phyloP scores from a whole-genome alignment of 2,113 vertebrate species.

The Pterophyllum scalare region DNA sequence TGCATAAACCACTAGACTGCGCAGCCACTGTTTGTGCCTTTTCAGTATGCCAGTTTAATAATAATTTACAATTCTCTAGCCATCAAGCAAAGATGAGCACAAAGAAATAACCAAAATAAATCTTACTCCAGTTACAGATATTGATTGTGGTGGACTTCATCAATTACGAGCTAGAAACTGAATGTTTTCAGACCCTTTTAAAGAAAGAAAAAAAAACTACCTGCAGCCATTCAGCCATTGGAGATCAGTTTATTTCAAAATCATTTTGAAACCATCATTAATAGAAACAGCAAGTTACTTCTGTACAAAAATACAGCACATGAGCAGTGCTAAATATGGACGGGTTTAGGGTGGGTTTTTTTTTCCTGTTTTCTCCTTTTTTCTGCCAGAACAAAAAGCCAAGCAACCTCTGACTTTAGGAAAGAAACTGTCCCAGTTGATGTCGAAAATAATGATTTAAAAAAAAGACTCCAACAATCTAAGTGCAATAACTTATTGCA shows the following conservation, averaged over 20 bases:
- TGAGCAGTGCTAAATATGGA: slow-evolving; percentile 58
- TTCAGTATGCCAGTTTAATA: background rate
- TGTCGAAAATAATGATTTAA: slow-evolving; percentile 15
- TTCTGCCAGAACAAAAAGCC: slow-evolving; percentile 24
- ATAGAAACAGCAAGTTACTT: slow-evolving; percentile 54
- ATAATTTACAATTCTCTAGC: background rate
- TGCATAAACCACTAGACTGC: too few species aligned
- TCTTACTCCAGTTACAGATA: background rate
- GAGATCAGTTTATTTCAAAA: slow-evolving; percentile 74
- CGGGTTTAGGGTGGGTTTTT: slow-evolving; percentile 9
- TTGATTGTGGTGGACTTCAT: background rate
- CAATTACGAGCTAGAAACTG: background rate
- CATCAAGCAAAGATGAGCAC: too few species aligned
- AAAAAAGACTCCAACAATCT: slow-evolving; percentile 52
- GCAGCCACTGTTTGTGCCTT: background rate
- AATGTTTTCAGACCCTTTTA: background rate
- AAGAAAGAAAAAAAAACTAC: slow-evolving; percentile 17
- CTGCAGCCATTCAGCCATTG: slow-evolving; percentile 22
- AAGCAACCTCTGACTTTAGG: slow-evolving; percentile 10
- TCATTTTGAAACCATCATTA: slow-evolving; percentile 59
- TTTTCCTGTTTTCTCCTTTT: background rate
- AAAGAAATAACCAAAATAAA: background rate
- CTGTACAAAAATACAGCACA: slow-evolving; percentile 66
- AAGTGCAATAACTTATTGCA: slow-evolving; percentile 90
- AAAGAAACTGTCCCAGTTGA: slow-evolving; percentile 35